phyloP scores from a whole-genome alignment of 1,140 invertebrate species.

The Drosophila cardini region DNA sequence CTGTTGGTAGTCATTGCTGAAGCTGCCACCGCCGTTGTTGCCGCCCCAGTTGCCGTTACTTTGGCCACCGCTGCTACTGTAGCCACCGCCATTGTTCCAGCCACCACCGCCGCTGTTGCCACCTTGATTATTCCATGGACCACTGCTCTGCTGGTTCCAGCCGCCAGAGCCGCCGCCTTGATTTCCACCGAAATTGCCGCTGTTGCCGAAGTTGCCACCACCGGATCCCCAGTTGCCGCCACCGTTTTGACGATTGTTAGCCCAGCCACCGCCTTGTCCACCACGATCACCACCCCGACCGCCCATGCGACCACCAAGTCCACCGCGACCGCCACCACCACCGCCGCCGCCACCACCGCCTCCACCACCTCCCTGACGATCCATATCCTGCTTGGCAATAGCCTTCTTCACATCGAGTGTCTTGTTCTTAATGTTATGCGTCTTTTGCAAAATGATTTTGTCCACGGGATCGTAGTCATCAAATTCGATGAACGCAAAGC shows the following conservation, averaged over 20 bases:
- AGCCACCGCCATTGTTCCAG: slow-evolving; percentile 70
- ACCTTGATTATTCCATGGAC: slow-evolving; percentile 74
- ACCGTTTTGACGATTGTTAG: slow-evolving; percentile 81
- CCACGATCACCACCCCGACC: slow-evolving; percentile 68
- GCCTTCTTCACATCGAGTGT: slow-evolving; percentile 93
- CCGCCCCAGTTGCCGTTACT: slow-evolving; percentile 58
- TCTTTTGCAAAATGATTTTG: slow-evolving; percentile 93
- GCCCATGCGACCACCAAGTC: slow-evolving; percentile 55
- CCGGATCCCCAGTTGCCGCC: slow-evolving; percentile 85
- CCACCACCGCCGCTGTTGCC: slow-evolving; percentile 70
- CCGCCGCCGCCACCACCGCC: slow-evolving; percentile 59
- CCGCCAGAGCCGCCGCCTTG: slow-evolving; percentile 57
- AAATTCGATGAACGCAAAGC: slow-evolving; percentile 98
- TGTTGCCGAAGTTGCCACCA: slow-evolving; percentile 83
- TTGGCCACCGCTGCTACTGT: slow-evolving; percentile 59
- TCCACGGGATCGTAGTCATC: slow-evolving; percentile 98
- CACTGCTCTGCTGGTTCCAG: slow-evolving; percentile 73
- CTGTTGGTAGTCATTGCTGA: slow-evolving; percentile 91
- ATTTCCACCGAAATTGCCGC: slow-evolving; percentile 66
- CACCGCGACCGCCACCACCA: slow-evolving; percentile 55
- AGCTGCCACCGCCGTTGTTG: slow-evolving; percentile 86
- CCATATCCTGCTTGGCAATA: slow-evolving; percentile 89
- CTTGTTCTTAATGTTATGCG: slow-evolving; percentile 91
- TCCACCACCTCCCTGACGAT: slow-evolving; percentile 84
- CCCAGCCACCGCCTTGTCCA: slow-evolving; percentile 72